Evolutionary conservation across 2,113 vertebrate species (phyloP), one percentile per base, ranked within the genome.

Genomic region (Amblyornis subalaris): DNA sequence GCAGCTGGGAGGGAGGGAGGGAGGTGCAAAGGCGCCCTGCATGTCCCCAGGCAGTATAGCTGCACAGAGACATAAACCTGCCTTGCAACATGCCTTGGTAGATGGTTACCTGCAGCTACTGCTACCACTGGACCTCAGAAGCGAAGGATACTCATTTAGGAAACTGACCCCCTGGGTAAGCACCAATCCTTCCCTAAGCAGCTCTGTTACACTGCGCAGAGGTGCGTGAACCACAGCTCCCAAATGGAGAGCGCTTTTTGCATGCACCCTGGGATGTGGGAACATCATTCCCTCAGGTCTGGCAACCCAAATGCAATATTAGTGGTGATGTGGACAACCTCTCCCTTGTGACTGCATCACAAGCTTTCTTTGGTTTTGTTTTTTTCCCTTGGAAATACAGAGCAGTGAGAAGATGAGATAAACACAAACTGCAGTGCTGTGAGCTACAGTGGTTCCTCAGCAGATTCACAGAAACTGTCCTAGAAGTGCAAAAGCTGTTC

Each of bases 181-280:
- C 25, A 79, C 8, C 15, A 42, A 58, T n/a, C 33, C 20, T 48
- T 54, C 58, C 67, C 31, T 58, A 51, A 75, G 35, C 23, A 61
- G 22, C 9, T 35, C 33, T 51, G 40, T 50, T 50, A 45, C 2
- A 6, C 33, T 3, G 29, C 44, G 42, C 3, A 38, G 35, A 44
- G 38, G 6, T 14, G 16, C 0, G 0, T 31, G n/a, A 84, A 29
- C 26, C 10, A 47, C 10, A 38, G 0, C 7, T 47, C 31, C 18
- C 9, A 16, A 31, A 76, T 2, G n/a, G 44, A 58, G 28, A 64
- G 16, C 10, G 51, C 6, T 61, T 47, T 40, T 35, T 66, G 24
- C 2, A 2, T 3, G 24, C 19, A 53, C 3, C 26, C 12, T 24
- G 8, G 38, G 38, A 42, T 53, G 21, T 11, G 11, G 58, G 19